These are phyloP conservation scores for Latrodectus hesperus DNA, from an alignment of 2,888 invertebrate species.

Conservation along the genomic window DNA sequence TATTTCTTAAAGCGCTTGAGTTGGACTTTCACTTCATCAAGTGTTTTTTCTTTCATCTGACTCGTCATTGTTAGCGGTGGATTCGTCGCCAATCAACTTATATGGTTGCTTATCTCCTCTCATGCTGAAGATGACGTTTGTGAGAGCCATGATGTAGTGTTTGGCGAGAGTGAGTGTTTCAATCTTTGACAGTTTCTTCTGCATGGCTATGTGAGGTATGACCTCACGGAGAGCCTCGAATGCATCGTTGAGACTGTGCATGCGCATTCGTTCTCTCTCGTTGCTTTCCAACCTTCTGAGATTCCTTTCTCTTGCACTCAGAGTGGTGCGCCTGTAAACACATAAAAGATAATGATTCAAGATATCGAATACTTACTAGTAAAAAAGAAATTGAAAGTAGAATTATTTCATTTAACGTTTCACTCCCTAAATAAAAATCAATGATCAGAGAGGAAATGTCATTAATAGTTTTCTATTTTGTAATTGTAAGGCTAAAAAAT, in stretches of 20 bases:
- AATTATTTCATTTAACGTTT: too few relatives aligned
- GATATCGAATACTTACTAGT: not conserved
- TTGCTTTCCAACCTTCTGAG: constrained; percentile 90
- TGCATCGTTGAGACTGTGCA: constrained; percentile 93
- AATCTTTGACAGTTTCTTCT: constrained; percentile 75
- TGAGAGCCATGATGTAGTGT: constrained; percentile 76
- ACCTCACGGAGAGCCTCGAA: constrained; percentile 90
- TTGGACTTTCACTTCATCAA: not conserved
- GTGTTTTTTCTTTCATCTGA: not conserved
- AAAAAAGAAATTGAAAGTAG: too few relatives aligned
- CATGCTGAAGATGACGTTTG: constrained; percentile 79
- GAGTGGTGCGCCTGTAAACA: constrained; percentile 75
- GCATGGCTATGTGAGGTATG: constrained; percentile 79
- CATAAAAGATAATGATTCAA: not conserved
- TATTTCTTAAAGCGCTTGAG: not conserved
- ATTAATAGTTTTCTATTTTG: too few relatives aligned
- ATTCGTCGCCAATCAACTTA: constrained; percentile 61
- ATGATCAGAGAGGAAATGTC: too few relatives aligned
- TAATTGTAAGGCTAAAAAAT: too few relatives aligned
- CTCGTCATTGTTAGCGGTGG: not conserved
- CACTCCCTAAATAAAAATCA: too few relatives aligned
- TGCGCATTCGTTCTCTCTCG: constrained; percentile 91
- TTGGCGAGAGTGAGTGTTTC: constrained; percentile 75
- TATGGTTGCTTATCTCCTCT: constrained; percentile 83
- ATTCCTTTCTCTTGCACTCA: constrained; percentile 89